Evolutionary conservation across 2,113 vertebrate genomes (phyloP).

Genomic region (Phyllostomus discolor): DNA sequence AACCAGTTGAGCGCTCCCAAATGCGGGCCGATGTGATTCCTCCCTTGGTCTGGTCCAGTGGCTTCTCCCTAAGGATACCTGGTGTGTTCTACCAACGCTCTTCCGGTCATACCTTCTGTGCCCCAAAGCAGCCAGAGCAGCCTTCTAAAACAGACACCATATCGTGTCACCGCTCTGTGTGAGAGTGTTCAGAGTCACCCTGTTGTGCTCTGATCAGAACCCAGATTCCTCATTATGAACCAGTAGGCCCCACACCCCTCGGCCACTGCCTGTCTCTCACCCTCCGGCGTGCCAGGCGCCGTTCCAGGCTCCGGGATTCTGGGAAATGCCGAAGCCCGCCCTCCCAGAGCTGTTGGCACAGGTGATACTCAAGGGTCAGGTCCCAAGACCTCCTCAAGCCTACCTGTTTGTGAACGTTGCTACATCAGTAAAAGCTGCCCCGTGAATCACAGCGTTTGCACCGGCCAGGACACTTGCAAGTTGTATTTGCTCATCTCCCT

Average conservation of each 20-base stretch:
- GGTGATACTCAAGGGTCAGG: neutral
- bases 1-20: neutral
- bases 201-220: neutral
- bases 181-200: neutral
- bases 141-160: neutral
- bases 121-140: neutral
- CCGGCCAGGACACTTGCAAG: neutral
- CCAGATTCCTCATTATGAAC: neutral
- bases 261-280: neutral
- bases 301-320: neutral
- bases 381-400: neutral
- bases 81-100: neutral
- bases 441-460: neutral
- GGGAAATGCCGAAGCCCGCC: neutral
- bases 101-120: neutral
- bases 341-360: neutral
- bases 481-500: slow-evolving; percentile 15
- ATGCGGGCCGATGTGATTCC: neutral
- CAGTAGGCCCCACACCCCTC: neutral
- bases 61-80: neutral
- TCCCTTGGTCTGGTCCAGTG: neutral
- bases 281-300: neutral
- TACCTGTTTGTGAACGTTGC: neutral
- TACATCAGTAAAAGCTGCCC: neutral
- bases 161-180: neutral